These are phyloP conservation scores for Bombus balteatus DNA, from an alignment of 1,140 invertebrate species.

Conservation along the genomic window DNA sequence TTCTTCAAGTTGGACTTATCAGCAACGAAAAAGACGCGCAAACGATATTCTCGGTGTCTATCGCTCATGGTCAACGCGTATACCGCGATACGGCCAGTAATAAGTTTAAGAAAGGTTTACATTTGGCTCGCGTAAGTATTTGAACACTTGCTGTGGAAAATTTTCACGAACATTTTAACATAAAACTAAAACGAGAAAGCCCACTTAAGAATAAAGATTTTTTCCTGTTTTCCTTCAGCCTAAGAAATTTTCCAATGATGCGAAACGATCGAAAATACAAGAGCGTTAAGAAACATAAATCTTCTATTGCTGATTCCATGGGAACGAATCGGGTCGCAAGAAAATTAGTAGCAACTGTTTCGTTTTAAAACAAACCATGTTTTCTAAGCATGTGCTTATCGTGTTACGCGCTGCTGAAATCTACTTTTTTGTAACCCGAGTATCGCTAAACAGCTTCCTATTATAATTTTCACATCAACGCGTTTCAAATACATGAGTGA, in stretches of 20 bases:
- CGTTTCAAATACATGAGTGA: background rate
- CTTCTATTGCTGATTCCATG: no score
- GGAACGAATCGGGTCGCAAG: no score
- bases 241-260: background rate
- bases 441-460: background rate
- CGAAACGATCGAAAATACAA: no score
- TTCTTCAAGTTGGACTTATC: no score
- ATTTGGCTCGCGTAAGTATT: background rate
- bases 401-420: background rate
- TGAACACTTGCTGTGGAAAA: no score
- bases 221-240: background rate
- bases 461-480: background rate
- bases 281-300: no score
- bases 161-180: no score
- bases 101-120: background rate
- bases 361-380: background rate
- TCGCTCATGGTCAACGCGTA: background rate
- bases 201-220: accelerated
- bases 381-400: background rate
- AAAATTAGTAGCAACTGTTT: background rate
- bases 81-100: background rate
- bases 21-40: no score
- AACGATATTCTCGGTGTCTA: no score
- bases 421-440: background rate
- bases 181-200: no score